Evolutionary conservation across 1,140 invertebrate genomes (phyloP).

Genomic region (Asbolus verrucosus): DNA sequence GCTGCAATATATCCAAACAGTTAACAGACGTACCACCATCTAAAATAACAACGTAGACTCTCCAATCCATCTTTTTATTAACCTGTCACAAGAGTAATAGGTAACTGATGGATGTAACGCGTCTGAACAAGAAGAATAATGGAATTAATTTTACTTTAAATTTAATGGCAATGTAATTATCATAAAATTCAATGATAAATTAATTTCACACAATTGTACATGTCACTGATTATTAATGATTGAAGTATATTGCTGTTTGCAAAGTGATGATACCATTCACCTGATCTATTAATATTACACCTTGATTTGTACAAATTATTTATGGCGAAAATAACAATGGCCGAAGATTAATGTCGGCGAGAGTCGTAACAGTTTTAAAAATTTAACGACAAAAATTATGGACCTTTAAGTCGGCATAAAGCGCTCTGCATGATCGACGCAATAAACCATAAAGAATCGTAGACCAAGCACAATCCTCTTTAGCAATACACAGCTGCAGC

Average conservation of each 20-base stretch:
- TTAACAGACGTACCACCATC: too few relatives aligned
- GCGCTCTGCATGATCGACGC: constrained; percentile 11
- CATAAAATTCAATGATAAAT: constrained; percentile 37
- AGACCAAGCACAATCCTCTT: constrained; percentile 39
- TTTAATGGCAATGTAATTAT: constrained; percentile 32
- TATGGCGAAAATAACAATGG: background rate
- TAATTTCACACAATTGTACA: constrained; percentile 20
- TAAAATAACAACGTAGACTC: too few relatives aligned
- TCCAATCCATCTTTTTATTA: constrained; percentile 32
- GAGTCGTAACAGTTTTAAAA: background rate
- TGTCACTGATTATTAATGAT: constrained; percentile 21
- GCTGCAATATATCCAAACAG: too few relatives aligned
- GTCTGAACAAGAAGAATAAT: constrained; percentile 30
- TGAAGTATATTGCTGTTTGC: constrained; percentile 15
- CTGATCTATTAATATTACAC: background rate
- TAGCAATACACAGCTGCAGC: constrained; percentile 25
- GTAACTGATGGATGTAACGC: constrained; percentile 26
- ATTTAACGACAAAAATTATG: too few relatives aligned
- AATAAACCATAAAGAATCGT: constrained; percentile 41
- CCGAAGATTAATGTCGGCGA: background rate
- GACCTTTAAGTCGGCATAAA: background rate
- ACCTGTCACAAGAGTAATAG: constrained; percentile 30
- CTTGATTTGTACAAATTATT: background rate
- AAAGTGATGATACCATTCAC: background rate
- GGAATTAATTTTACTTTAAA: constrained; percentile 30